Conservation (phyloP, 2,113 vertebrate species). For the Rhadina sibilatrix region DNA sequence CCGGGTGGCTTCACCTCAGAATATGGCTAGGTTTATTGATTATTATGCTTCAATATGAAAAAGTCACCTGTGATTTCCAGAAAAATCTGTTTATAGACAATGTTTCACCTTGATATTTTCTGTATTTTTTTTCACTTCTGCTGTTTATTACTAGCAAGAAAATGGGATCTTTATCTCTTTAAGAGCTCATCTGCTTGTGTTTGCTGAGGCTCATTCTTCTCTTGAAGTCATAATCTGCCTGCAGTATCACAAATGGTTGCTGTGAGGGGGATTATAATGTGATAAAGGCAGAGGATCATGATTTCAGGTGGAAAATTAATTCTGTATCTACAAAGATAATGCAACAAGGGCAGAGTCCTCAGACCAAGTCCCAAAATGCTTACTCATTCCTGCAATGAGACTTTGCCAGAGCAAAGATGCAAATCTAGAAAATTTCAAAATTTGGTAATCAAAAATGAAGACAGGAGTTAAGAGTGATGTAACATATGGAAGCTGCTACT, state of each 20-base stretch:
- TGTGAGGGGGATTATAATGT: slow-evolving; percentile 50
- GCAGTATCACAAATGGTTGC: slow-evolving; percentile 30
- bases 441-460: neutral
- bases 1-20: neutral
- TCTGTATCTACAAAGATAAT: neutral
- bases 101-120: neutral
- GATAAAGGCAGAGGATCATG: slow-evolving; percentile 28
- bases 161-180: slow-evolving; percentile 51
- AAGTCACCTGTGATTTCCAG: neutral
- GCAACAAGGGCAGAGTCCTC: neutral
- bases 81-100: neutral
- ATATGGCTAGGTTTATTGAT: neutral
- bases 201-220: slow-evolving; percentile 34
- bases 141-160: neutral
- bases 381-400: slow-evolving; percentile 8
- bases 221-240: slow-evolving; percentile 63
- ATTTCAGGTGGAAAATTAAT: slow-evolving; percentile 53
- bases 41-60: neutral
- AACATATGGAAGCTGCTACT: neutral
- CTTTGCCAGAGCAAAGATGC: neutral
- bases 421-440: neutral
- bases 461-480: neutral
- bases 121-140: neutral
- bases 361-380: slow-evolving; percentile 1
- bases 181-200: slow-evolving; percentile 56